A percentile compares a stretch with the other conserved stretches of the same genome.
Conservation (phyloP, 1,140 invertebrate genomes). For the Dreissena polymorpha region DNA sequence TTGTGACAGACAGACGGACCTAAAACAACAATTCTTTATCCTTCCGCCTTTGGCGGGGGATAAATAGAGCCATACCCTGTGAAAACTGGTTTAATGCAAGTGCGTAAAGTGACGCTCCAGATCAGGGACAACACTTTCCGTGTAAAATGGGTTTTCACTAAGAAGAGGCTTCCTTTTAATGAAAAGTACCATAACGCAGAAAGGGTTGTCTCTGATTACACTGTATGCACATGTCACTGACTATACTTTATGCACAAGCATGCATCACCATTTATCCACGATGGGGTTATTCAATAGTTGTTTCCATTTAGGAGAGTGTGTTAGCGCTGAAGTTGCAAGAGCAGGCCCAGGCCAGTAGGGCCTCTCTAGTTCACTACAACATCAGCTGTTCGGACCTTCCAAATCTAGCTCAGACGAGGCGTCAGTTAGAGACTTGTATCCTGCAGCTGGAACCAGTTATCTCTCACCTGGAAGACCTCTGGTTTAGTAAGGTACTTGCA, state of each 20-base stretch:
- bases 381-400: slow-evolving; percentile 38
- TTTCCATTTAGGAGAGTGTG: slow-evolving; percentile 55
- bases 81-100: no score
- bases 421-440: slow-evolving; percentile 54
- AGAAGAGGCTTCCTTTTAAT: no score
- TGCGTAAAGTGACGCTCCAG: no score
- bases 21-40: no score
- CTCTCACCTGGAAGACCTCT: slow-evolving; percentile 60
- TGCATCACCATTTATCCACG: not conserved
- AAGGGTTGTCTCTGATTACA: not conserved
- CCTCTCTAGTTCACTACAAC: slow-evolving; percentile 23
- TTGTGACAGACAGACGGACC: no score
- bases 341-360: not conserved
- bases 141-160: no score
- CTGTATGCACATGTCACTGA: not conserved
- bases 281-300: not conserved
- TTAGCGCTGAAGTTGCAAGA: slow-evolving; percentile 50
- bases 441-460: slow-evolving; percentile 60
- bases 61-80: no score
- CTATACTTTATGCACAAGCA: not conserved
- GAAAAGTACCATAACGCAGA: no score
- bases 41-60: not conserved
- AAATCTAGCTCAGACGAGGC: slow-evolving; percentile 18
- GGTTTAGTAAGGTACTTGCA: slow-evolving; percentile 57
- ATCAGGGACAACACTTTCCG: no score